Evolutionary conservation across 2,113 vertebrate genomes (phyloP), one percentile per base, ranked within the genome.

Genomic region (Enhydra lutris): DNA sequence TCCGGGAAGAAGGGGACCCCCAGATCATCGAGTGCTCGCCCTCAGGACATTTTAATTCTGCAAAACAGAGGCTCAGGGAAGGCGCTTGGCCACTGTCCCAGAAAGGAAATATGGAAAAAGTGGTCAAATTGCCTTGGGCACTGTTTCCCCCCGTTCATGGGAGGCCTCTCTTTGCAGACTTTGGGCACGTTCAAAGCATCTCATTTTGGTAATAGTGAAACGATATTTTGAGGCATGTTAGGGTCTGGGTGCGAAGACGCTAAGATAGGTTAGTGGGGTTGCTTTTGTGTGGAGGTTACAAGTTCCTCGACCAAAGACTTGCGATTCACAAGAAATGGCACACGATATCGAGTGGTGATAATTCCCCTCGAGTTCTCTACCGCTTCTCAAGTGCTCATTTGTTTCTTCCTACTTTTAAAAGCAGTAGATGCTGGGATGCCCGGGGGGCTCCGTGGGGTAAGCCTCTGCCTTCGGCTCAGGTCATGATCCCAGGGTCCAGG

Each of bases 11-110:
- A 39, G 39, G 39, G 6, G 42, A 18, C 8, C 14, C 15, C 2
- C 1, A 3, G 26, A 59, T 6, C 14, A 8, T 2, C 21, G 9
- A 1, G 0, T 7, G 52, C 23, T 15, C 50, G 8, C 29, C 36
- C 55, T 47, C 0, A 1, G 4, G 18, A 45, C 21, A 1, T n/a
- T 36, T 39, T 26, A 31, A 50, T 52, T 39, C 13, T 39, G 18
- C 10, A 61, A 8, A 20, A 20, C 5, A 36, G 34, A 21, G 21
- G 23, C 45, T 10, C 34, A 13, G 39, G 61, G 36, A 31, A 71
- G n/a, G 8, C 2, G 17, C 45, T 82, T 81, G 7, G 50, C 34
- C 55, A 7, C 1, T 24, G 1, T 4, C 36, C 74, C 39, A 14
- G 5, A 0, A 23, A 2, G 1, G 45, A 90, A 91, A 11, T n/a